A percentile compares a stretch with the other conserved stretches of the same genome.
Conservation (phyloP, 2,113 vertebrate genomes). For the Anser brachyrhynchus region DNA sequence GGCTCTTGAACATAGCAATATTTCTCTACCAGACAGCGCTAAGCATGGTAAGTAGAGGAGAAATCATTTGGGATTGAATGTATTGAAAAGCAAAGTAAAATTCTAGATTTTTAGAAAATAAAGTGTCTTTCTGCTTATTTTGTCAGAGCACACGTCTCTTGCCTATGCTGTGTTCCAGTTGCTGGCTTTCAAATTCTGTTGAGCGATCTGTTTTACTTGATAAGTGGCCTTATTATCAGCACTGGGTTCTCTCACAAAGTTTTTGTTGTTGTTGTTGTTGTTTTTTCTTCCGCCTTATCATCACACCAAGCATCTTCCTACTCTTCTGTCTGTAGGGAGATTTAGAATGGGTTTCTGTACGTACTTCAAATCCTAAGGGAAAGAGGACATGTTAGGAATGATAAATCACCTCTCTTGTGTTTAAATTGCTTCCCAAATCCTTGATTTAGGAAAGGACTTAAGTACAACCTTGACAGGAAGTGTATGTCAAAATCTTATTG, state of each 20-base stretch:
- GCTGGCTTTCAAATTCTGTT: background rate
- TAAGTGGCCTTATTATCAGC: background rate
- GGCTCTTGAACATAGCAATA: background rate
- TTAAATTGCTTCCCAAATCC: background rate
- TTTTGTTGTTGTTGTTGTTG: background rate
- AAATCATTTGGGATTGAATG: background rate
- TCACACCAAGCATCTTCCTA: background rate
- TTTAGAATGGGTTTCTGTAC: background rate
- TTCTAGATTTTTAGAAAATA: background rate
- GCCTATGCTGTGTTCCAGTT: background rate
- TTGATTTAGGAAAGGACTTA: background rate
- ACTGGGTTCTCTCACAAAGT: background rate
- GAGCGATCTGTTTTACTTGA: background rate
- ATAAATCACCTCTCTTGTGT: background rate
- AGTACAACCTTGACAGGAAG: background rate
- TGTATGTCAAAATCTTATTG: background rate
- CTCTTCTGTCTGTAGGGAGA: background rate
- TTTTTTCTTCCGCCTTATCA: background rate
- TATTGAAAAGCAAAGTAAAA: background rate
- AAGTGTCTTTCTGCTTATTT: background rate
- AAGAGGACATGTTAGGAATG: background rate
- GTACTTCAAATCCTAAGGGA: background rate
- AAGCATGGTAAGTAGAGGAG: fast-evolving
- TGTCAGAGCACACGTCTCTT: background rate
- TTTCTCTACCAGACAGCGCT: background rate